Base-by-base conservation (phyloP, 2,113 vertebrate species). In the Dunckerocampus dactyliophorus region DNA sequence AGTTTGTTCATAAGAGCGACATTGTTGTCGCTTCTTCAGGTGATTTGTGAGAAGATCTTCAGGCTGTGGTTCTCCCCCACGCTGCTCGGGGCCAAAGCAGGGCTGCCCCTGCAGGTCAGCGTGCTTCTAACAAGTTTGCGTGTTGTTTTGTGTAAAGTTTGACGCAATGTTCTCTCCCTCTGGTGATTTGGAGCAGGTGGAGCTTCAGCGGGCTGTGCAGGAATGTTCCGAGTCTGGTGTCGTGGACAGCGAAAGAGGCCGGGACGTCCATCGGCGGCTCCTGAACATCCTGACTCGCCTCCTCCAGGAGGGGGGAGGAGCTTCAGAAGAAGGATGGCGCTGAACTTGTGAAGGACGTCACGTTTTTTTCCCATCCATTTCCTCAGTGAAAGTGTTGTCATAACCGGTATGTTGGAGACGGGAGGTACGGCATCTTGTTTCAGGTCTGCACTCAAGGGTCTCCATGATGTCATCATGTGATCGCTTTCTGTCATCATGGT, bases 21-120 rank as follows among this genome's bases (percentile, higher is more conserved):
- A 16, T 50, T 2, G 15, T 10, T 77, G 20, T 10, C 7, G 31
- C 52, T 47, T 42, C 8, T 11, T 10, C 85, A 99, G 97, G 95
- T 98, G 56, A 91, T 99, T 47, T 99, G 97, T 87, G 95, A 97
- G 88, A 99, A 99, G 86, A 98, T 99, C 76, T 98, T 99, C 77
- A 85, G 92, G 1, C 92, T 80, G 0, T 97, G 95, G 95, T 95
- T 99, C 64, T 92, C 91, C 64, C 89, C 92, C 0, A 74, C 82
- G 0, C 84, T 92, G 57, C 67, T 89, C 14, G 88, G 89, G 13
- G 69, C 88, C 0, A 82, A 86, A 12, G 28, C 90, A 11, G 88
- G 88, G 5, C 72, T 86, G n/a, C 92, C 89, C 0, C 89, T 94
- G 15, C 92, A 92, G 92, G 87, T 87, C 1, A 1, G 0, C 17